Evolutionary conservation across 1,140 invertebrate species (phyloP).

Genomic region (Lepidotrigona ventralis): DNA sequence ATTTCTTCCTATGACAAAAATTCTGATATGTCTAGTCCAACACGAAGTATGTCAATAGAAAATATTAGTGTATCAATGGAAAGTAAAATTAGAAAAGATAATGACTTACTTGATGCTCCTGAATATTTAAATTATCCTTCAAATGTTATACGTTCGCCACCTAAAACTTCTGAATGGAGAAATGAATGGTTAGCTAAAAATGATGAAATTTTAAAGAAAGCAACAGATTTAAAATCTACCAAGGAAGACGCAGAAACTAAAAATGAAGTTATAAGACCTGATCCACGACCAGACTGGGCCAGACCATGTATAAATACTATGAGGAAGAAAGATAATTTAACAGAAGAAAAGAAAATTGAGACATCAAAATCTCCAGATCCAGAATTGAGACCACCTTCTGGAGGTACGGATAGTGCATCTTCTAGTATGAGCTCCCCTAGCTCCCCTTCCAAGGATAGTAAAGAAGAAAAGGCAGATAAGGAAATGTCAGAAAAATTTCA

Average conservation of each 20-base stretch:
- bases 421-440: conserved; percentile 78
- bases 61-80: conserved; percentile 61
- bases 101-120: conserved; percentile 64
- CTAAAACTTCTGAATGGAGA: conserved; percentile 76
- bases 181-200: conserved; percentile 77
- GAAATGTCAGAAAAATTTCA: conserved; percentile 75
- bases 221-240: conserved; percentile 57
- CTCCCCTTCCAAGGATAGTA: conserved; percentile 76
- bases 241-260: conserved; percentile 62
- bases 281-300: conserved; percentile 75
- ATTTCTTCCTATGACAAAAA: conserved; percentile 56
- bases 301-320: conserved; percentile 68
- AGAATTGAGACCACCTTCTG: conserved; percentile 73
- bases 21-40: conserved; percentile 61
- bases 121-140: conserved; percentile 70
- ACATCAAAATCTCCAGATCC: conserved; percentile 68
- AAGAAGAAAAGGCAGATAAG: conserved; percentile 77
- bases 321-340: conserved; percentile 66
- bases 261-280: conserved; percentile 59
- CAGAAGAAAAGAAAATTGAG: conserved; percentile 62
- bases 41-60: conserved; percentile 67
- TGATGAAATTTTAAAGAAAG: conserved; percentile 74
- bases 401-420: conserved; percentile 74
- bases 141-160: conserved; percentile 69
- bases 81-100: conserved; percentile 56